Base-by-base conservation (phyloP, 2,113 vertebrate genomes). In the Anolis carolinensis region DNA sequence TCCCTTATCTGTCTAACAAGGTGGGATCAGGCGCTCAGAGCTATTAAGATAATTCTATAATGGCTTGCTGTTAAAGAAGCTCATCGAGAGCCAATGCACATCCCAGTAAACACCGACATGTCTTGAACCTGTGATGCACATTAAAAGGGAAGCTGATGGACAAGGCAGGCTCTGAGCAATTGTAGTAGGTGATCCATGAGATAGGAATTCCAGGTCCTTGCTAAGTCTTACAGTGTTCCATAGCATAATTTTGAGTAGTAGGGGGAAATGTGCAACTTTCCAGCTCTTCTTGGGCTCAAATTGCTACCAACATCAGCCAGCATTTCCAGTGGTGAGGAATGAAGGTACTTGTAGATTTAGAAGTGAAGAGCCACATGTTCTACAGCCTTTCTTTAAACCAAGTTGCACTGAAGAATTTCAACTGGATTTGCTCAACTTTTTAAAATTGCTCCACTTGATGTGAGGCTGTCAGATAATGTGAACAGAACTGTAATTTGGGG, bases 11-110 rank as follows among this genome's bases (percentile, higher is more conserved):
- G 52, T 14, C 25, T 25, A 0, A 16, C 14, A 39, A 0, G 0
- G 44, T 81, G 77, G 72, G 62, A 44, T 81, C 23, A 73, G 27
- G 0, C 1, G 44, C n/a, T 39, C 55, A 48, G 0, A 0, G 2
- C 0, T 20, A 5, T 39, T 74, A 48, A 89, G 59, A 52, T 10
- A 34, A 32, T 77, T 82, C 50, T 84, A 55, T 78, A 89, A 87
- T 90, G 81, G 55, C n/a, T 73, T 44, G 13, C 2, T 84, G 84
- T 62, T 0, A 65, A 85, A 86, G 7, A 2, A 48, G 39, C 5
- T 89, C 86, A 16, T 63, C 16, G 13, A 90, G 5, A 74, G 7
- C 63, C 48, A 11, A 67, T 65, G 72, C 63, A 59, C 44, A 89
- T 23, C 25, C 16, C 55, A 74, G 39, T 25, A 39, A 88, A 65